Evolutionary conservation across 2,797 vertebrate species (phyloP).

Genomic region (Rhinichthys osculus): DNA sequence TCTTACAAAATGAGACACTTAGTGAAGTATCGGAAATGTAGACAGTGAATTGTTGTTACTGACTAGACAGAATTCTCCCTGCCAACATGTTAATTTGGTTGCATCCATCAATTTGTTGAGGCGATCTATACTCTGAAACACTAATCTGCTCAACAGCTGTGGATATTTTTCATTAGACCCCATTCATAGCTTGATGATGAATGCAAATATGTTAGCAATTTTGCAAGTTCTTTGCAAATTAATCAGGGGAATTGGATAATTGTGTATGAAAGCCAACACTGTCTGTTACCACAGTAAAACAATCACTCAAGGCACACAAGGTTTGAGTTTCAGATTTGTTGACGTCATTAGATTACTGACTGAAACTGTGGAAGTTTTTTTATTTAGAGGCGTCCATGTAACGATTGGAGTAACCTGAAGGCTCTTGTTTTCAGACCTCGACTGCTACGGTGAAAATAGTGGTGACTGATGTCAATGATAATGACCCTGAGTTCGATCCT

Average conservation of each 20-base stretch:
- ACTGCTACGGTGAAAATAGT: slow-evolving; percentile 88
- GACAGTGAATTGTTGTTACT: slow-evolving; percentile 40
- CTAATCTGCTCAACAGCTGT: slow-evolving; percentile 60
- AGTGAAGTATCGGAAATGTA: slow-evolving; percentile 4
- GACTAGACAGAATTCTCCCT: not conserved
- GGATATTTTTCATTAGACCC: slow-evolving; percentile 60
- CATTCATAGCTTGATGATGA: slow-evolving; percentile 60
- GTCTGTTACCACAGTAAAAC: slow-evolving; percentile 29
- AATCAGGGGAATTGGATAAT: slow-evolving; percentile 57
- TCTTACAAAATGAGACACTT: slow-evolving; percentile 6
- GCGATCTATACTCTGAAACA: slow-evolving; percentile 51
- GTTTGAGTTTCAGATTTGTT: slow-evolving; percentile 12
- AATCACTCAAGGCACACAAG: slow-evolving; percentile 8
- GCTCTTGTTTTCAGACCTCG: slow-evolving; percentile 83
- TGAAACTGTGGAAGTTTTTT: not conserved
- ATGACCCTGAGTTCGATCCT: slow-evolving; percentile 88
- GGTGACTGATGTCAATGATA: slow-evolving; percentile 97
- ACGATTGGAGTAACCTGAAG: slow-evolving; percentile 31
- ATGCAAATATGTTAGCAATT: slow-evolving; percentile 63
- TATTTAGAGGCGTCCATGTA: not conserved
- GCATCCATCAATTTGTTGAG: slow-evolving; percentile 41
- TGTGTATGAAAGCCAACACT: slow-evolving; percentile 58
- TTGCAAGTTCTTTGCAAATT: slow-evolving; percentile 57
- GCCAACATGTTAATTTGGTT: slow-evolving; percentile 38
- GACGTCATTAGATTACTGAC: not conserved